These are phyloP conservation scores for Alligator sinensis DNA, from an alignment of 2,113 vertebrate genomes.

Conservation along the genomic window DNA sequence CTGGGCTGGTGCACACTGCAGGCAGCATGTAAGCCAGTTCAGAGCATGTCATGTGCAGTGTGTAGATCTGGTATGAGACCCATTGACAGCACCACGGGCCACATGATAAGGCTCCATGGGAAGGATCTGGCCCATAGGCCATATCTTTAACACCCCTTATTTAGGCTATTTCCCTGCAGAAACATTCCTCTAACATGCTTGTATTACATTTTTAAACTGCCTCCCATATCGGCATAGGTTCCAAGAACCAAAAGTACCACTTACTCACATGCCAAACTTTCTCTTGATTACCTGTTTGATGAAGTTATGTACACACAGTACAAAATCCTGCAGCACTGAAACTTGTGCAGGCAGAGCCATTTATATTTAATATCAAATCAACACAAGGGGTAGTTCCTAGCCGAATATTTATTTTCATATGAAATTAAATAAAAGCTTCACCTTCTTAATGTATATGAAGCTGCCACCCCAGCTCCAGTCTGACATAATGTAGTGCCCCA, in stretches of 20 bases:
- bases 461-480: neutral
- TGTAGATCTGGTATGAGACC: no score
- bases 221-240: neutral
- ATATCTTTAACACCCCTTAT: no score
- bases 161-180: neutral
- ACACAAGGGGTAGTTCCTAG: accelerated
- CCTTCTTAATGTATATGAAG: neutral
- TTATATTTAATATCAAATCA: neutral
- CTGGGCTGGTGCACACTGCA: no score
- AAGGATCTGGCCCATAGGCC: no score
- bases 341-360: neutral
- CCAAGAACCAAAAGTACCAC: neutral
- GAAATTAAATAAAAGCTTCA: neutral
- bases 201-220: neutral
- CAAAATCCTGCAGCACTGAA: neutral
- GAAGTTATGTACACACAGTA: neutral
- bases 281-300: neutral
- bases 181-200: neutral
- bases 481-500: neutral
- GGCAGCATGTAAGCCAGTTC: no score
- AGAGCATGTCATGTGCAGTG: no score
- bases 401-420: neutral
- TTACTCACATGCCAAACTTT: neutral
- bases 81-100: no score
- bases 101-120: no score